Conservation (phyloP, 2,888 invertebrate genomes). For the Athalia circularis region DNA sequence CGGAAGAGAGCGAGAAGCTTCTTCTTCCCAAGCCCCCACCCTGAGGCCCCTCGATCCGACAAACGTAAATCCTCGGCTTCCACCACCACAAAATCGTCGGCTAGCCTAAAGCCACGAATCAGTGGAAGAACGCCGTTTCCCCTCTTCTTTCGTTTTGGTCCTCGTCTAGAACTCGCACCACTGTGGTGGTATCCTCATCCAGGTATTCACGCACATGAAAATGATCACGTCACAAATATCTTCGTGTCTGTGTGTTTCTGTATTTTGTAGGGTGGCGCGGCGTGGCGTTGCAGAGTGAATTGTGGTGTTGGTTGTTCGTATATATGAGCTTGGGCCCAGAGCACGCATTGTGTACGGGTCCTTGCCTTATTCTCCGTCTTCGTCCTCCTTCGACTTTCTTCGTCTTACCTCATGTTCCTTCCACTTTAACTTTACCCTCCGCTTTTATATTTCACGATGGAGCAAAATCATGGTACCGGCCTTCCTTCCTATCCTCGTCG, state of each 20-base stretch:
- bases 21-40: neutral
- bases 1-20: neutral
- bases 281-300: neutral
- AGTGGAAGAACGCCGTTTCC: neutral
- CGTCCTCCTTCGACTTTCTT: conserved; percentile 58
- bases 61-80: neutral
- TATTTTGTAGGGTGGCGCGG: neutral
- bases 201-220: no score
- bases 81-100: neutral
- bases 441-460: conserved; percentile 41
- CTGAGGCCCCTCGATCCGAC: neutral
- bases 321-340: neutral
- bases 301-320: neutral
- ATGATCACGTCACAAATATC: neutral
- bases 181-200: neutral
- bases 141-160: neutral
- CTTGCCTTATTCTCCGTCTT: conserved; percentile 61
- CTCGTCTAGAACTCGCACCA: neutral
- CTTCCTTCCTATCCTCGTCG: conserved; percentile 45
- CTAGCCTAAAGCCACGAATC: conserved; percentile 28
- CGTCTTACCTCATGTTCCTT: conserved; percentile 43
- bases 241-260: neutral
- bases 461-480: conserved; percentile 56
- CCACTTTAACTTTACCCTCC: conserved; percentile 46
- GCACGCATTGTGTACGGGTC: conserved; percentile 69